phyloP scores from a whole-genome alignment of 64 coral and sea anemone genomes.

The Dendronephthya gigantea region DNA sequence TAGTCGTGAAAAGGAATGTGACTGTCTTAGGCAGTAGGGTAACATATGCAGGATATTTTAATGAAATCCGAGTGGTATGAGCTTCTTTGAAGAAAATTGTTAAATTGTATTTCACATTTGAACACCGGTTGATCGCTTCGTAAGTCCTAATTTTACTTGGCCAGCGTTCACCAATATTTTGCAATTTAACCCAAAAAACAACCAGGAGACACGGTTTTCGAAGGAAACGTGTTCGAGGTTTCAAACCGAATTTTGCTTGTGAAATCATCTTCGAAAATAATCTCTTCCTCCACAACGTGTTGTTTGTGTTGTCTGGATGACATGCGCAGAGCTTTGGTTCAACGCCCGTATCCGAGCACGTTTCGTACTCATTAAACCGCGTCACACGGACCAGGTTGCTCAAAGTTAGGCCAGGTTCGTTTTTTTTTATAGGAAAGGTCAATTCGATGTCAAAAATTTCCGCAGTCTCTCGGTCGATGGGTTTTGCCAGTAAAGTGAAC shows the following conservation, averaged over 20 bases:
- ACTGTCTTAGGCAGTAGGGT: constrained; percentile 47
- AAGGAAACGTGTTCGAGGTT: constrained; percentile 8
- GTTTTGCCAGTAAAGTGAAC: constrained; percentile 48
- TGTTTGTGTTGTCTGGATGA: constrained; percentile 16
- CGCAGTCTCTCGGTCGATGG: constrained; percentile 30
- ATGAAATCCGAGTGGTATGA: constrained; percentile 28
- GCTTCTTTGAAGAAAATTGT: constrained; percentile 40
- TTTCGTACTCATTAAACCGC: constrained; percentile 54
- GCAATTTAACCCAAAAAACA: constrained; percentile 23
- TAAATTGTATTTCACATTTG: constrained; percentile 33
- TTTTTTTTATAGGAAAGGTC: constrained; percentile 43
- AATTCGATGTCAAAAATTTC: constrained; percentile 82
- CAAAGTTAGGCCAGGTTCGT: constrained; percentile 29
- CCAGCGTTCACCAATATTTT: constrained; percentile 17
- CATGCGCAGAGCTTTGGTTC: constrained; percentile 82
- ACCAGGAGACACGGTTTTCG: constrained; percentile 48
- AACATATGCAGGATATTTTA: constrained; percentile 42
- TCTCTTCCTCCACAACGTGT: not conserved
- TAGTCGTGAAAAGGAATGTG: constrained; percentile 40
- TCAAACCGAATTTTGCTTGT: constrained; percentile 11
- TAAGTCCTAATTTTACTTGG: constrained; percentile 42
- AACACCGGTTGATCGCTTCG: constrained; percentile 60
- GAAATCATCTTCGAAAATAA: not conserved
- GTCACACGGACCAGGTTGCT: constrained; percentile 56
- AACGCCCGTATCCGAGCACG: constrained; percentile 59